Evolutionary conservation across 2,113 vertebrate genomes (phyloP).

Genomic region (Takifugu bimaculatus): DNA sequence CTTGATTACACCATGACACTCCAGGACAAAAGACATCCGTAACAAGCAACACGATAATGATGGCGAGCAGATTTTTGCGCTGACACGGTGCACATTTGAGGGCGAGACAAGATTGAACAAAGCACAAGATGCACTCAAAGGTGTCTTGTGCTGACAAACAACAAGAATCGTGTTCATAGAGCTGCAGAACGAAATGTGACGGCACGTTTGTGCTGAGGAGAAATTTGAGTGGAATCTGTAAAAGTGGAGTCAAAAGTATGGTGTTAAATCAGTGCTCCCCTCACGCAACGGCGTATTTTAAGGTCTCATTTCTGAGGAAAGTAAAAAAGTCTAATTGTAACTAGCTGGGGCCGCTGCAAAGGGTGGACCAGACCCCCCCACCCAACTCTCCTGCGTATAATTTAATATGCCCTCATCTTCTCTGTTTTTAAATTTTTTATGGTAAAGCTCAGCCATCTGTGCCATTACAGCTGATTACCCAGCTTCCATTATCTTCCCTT

Average conservation of each 20-base stretch:
- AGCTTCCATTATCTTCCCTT: neutral
- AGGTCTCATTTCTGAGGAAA: conserved; percentile 11
- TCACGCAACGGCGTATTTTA: conserved; percentile 13
- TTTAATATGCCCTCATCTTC: conserved; percentile 38
- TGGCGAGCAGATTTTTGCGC: conserved; percentile 1
- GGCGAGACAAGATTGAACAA: conserved; percentile 25
- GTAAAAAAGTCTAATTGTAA: conserved; percentile 23
- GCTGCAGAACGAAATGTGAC: neutral
- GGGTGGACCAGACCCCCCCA: neutral
- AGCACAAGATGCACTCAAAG: conserved; percentile 7
- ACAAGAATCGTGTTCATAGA: neutral
- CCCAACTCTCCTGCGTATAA: conserved; percentile 20
- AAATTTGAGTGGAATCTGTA: neutral
- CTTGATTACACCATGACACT: conserved; percentile 41
- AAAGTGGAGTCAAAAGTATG: neutral
- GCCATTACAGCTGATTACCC: conserved; percentile 32
- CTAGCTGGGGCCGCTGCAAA: conserved; percentile 1
- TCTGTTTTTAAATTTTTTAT: conserved; percentile 9
- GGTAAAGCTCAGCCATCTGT: conserved; percentile 45
- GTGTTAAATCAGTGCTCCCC: conserved; percentile 7
- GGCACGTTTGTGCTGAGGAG: neutral
- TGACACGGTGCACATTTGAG: conserved; percentile 6
- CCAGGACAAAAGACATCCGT: conserved; percentile 36
- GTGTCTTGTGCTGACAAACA: conserved; percentile 14
- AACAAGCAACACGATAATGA: neutral